Conservation (phyloP, 2,888 invertebrate genomes). For the Villa cingulata region DNA sequence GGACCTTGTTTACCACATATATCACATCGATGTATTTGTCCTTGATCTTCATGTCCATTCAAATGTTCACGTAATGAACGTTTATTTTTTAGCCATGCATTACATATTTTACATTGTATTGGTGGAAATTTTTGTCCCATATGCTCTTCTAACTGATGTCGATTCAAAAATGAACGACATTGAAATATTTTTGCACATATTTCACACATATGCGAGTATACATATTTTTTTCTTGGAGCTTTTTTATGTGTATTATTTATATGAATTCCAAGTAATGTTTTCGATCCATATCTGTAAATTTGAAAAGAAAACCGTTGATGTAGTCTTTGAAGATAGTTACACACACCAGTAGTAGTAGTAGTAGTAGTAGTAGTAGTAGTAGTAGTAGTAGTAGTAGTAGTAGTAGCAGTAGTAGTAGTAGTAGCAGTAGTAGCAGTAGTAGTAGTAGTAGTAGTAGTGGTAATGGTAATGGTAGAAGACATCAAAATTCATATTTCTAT, state of each 20-base stretch:
- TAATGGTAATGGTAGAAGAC: no score
- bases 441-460: no score
- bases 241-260: not conserved
- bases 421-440: no score
- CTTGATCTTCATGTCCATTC: constrained; percentile 25
- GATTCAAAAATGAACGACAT: constrained; percentile 24
- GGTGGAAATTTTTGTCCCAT: constrained; percentile 25
- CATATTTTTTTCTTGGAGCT: not conserved
- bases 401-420: no score
- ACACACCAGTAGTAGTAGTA: no score
- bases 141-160: constrained; percentile 28
- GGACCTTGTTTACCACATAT: constrained; percentile 30
- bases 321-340: no score
- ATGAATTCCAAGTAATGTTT: not conserved
- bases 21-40: constrained; percentile 25
- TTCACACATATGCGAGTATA: constrained; percentile 22
- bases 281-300: not conserved
- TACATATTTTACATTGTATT: constrained; percentile 30
- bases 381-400: no score
- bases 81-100: constrained; percentile 31
- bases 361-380: no score
- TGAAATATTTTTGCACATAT: constrained; percentile 32
- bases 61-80: constrained; percentile 29
- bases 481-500: no score
- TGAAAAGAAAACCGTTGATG: not conserved